These are phyloP conservation scores for Pseudochirops corinnae DNA, from an alignment of 2,797 vertebrate genomes.

Conservation along the genomic window DNA sequence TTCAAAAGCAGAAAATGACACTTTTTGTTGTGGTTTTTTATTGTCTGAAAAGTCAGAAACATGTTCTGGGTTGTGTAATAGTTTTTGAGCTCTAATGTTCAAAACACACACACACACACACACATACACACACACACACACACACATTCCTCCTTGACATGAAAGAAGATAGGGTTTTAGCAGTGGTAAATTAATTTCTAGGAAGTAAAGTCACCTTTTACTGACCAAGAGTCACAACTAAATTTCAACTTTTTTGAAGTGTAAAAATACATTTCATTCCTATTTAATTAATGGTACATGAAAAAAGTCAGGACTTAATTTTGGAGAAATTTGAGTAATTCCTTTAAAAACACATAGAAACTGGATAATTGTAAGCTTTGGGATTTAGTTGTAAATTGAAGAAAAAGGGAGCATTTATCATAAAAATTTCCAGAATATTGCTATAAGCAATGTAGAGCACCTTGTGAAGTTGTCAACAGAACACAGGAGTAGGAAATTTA, in stretches of 20 bases:
- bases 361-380: constrained; percentile 29
- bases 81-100: constrained; percentile 50
- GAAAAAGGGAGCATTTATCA: constrained; percentile 38
- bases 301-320: constrained; percentile 44
- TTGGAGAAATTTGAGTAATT: constrained; percentile 53
- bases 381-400: constrained; percentile 45
- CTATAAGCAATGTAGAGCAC: neutral
- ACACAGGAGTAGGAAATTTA: neutral
- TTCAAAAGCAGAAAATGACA: constrained; percentile 59
- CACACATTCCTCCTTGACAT: neutral
- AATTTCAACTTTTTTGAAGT: constrained; percentile 24
- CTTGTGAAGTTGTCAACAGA: neutral
- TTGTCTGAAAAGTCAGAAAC: constrained; percentile 51
- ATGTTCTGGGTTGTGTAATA: constrained; percentile 42
- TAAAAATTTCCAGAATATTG: constrained; percentile 32
- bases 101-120: neutral
- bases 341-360: neutral
- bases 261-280: constrained; percentile 48
- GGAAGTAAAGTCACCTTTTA: constrained; percentile 12
- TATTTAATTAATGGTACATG: constrained; percentile 39
- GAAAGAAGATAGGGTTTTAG: constrained; percentile 49
- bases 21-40: constrained; percentile 46
- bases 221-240: constrained; percentile 36
- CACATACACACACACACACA: neutral
- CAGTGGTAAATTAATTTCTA: constrained; percentile 63